phyloP scores from a whole-genome alignment of 2,113 vertebrate species.

The Microtus richardsoni region DNA sequence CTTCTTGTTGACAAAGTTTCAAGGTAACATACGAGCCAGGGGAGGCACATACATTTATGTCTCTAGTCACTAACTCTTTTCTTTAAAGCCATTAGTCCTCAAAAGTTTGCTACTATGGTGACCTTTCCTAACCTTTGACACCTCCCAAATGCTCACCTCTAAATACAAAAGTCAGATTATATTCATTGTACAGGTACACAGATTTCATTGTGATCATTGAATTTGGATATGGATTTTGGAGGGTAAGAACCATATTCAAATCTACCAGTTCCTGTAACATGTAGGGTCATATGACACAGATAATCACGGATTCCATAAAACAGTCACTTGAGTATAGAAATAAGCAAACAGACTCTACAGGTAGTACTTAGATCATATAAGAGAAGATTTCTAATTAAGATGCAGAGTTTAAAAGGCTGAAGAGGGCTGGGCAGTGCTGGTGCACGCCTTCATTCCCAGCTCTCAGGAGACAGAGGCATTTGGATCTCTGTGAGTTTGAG shows the following conservation, averaged over 20 bases:
- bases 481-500: not conserved
- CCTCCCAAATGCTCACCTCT: not conserved
- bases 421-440: not conserved
- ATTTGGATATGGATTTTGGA: not conserved
- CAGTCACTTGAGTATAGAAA: not conserved
- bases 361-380: not conserved
- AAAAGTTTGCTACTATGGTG: not conserved
- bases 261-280: not conserved
- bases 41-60: not conserved
- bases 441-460: not conserved
- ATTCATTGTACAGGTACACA: not conserved
- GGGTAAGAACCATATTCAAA: not conserved
- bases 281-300: not conserved
- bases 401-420: not conserved
- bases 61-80: not conserved
- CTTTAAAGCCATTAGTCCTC: not conserved
- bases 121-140: not conserved
- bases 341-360: not conserved
- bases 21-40: not conserved
- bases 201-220: not conserved
- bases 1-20: not conserved
- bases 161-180: not conserved
- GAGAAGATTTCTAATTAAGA: not conserved
- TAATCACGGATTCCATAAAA: not conserved
- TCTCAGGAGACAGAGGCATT: not conserved